A percentile compares a stretch with the other conserved stretches of the same genome.
Evolutionary conservation across 53 echinoderm and acorn worm species (phyloP).

Genomic region (Temnopleurus reevesii): DNA sequence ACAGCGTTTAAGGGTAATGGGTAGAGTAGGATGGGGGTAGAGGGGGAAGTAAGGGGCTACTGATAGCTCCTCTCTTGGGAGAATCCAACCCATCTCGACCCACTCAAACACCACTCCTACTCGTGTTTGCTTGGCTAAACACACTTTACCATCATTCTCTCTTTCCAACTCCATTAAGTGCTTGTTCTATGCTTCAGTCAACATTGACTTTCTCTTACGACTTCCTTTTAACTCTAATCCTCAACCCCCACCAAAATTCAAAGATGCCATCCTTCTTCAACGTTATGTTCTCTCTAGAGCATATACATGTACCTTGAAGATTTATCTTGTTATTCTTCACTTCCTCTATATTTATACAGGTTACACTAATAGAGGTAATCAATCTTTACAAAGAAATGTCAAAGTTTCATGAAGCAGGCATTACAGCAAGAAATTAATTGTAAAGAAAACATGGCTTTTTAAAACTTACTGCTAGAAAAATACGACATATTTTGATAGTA

Average conservation of each 20-base stretch:
- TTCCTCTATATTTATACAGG: background rate
- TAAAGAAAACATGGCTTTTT: too few species aligned
- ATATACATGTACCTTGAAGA: background rate
- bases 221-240: background rate
- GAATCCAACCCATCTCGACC: background rate
- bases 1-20: constrained; percentile 54
- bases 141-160: constrained; percentile 21
- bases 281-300: background rate
- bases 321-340: background rate
- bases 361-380: too few species aligned
- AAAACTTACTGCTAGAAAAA: too few species aligned
- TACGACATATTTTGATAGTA: too few species aligned
- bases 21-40: background rate
- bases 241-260: background rate
- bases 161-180: constrained; percentile 42
- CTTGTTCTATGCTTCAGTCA: constrained; percentile 40
- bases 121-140: constrained; percentile 53
- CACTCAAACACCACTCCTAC: background rate
- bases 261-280: background rate
- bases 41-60: background rate
- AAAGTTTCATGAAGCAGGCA: background rate
- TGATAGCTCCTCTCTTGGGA: constrained; percentile 41
- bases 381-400: background rate
- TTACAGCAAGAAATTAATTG: background rate
- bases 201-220: constrained; percentile 13